Conservation (phyloP, 1,140 invertebrate genomes). For the Belonocnema kinseyi region DNA sequence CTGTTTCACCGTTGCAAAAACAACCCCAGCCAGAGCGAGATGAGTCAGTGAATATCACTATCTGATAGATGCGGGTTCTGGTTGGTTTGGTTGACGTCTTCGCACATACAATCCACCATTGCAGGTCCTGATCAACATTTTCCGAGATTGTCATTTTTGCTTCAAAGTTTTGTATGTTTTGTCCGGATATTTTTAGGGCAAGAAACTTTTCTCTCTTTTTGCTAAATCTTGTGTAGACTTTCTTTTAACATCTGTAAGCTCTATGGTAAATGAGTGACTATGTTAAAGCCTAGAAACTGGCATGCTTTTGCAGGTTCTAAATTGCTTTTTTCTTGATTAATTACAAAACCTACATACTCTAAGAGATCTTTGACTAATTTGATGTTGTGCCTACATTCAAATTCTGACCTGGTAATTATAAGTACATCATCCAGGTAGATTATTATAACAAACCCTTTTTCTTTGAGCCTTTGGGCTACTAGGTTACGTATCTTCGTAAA, state of each 20-base stretch:
- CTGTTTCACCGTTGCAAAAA: too few species aligned
- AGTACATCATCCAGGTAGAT: too few species aligned
- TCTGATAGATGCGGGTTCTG: too few species aligned
- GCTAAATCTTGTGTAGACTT: not conserved
- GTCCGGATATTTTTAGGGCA: not conserved
- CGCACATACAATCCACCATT: not conserved
- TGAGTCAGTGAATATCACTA: too few species aligned
- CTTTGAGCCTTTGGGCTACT: too few species aligned
- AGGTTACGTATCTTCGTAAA: constrained; percentile 34
- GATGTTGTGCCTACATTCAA: too few species aligned
- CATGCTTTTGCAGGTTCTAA: not conserved
- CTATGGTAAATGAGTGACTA: not conserved
- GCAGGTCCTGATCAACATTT: not conserved
- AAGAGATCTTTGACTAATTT: too few species aligned
- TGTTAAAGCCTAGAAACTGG: constrained; percentile 34
- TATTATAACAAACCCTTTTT: not conserved
- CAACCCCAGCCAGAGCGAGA: too few species aligned
- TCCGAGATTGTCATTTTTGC: not conserved
- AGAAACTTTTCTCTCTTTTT: constrained; percentile 9
- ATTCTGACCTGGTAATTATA: too few species aligned
- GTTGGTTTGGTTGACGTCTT: not conserved
- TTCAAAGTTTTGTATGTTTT: too few species aligned
- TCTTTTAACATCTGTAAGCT: not conserved
- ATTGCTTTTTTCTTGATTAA: not conserved
- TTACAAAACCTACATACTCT: too few species aligned